Evolutionary conservation across 2,797 vertebrate genomes (phyloP), one percentile per base, ranked within the genome.

Genomic region (Clangula hyemalis): DNA sequence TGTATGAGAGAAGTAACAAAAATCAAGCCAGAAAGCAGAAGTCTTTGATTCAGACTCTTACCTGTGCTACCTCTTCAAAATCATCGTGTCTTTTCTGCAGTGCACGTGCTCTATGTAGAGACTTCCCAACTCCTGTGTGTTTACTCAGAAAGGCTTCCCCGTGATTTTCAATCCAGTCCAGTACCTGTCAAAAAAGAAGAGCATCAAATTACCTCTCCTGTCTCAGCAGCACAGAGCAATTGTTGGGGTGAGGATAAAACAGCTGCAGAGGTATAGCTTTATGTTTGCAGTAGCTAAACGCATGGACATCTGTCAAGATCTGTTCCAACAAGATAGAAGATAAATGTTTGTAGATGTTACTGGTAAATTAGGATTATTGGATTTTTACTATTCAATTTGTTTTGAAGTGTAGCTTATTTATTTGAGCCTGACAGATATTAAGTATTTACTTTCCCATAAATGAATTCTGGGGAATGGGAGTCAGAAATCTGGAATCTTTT

Each of bases 131-230:
- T 16, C 99, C 99, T 1, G 98, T 99, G 94, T 99, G 99, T 97
- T 99, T 99, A 97, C 99, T 99, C 83, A 99, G 98, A 96, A 99
- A 99, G 15, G 99, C 99, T 96, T 99, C 99, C 0, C 99, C 99
- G 0, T 99, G 99, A 94, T 99, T 99, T 98, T 99, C 99, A 93
- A 99, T 99, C 99, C 99, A 99, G 97, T 99, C 99, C 97, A 99
- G 94, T 16, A 99, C 99, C 99, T 99, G 86, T 58, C 86, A 96
- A 56, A 93, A 85, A 94, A 91, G 49, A 92, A 88, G 24, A 92
- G 84, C 47, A 96, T 72, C 57, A 58, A 94, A 57, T 97, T 96
- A 97, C 27, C 16, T 78, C 56, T 74, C 32, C 38, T 93, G 41
- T 47, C 69, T 76, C 60, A 60, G 91, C 28, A 87, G 73, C 69